Base-by-base conservation (phyloP, 2,113 vertebrate genomes). In the Labeo catla region DNA sequence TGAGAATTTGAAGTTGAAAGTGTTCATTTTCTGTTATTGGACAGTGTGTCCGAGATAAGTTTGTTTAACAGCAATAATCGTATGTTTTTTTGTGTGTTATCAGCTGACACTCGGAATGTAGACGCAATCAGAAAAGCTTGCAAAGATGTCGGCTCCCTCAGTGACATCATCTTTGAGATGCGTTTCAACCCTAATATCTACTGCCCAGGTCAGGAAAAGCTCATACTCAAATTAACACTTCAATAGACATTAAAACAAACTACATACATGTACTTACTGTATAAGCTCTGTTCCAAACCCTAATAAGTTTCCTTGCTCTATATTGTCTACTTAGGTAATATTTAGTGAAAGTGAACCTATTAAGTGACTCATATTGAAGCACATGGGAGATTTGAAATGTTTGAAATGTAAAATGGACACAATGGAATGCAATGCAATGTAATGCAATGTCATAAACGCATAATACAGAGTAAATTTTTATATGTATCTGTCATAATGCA, bases 131-230 rank as follows among this genome's bases (percentile, higher is more conserved):
- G 92, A 88, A 93, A 78, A 70, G 94, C 94, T 19, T 96, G 96
- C 87, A 92, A 89, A 87, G 95, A 95, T 0, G 93, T 96, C 36
- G 95, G 95, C 82, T 96, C 95, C 4, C 73, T 95, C 79, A 94
- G 93, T 72, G 87, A 96, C 86, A 93, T 95, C 88, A 94, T 95
- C 79, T 96, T 96, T 92, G 96, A 96, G 89, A 95, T 96, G 93
- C 95, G 95, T 45, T 95, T 96, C 39, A 96, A 95, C 89, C 92
- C 95, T 52, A 94, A 93, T 23, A 34, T 95, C 45, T 95, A 94
- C 86, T 93, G 92, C 66, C 91, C 93, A 93, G 95, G 96, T 96
- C 93, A 34, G 19, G 6, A 83, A n/a, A 50, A 65, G 28, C 11
- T 57, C 10, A 34, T 19, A 28, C 4, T 19, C 36, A 10, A 4